Evolutionary conservation across 2,797 vertebrate species (phyloP).

Genomic region (Corythornis leucogaster): DNA sequence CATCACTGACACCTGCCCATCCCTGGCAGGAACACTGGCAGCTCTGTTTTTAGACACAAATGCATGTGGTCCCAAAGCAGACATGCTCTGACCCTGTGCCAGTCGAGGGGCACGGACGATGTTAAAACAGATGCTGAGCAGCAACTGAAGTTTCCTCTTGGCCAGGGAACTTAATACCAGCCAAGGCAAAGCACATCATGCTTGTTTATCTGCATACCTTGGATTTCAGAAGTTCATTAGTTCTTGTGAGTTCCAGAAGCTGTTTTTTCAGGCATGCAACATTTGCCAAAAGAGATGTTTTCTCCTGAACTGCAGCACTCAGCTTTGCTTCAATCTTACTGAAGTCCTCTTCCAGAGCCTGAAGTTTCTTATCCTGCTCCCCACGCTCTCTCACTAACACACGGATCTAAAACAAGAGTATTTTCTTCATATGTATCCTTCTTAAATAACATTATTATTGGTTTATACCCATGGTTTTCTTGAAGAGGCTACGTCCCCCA

Average conservation of each 20-base stretch:
- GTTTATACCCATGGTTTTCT: background rate
- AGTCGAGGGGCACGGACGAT: fast-evolving
- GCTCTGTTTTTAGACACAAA: background rate
- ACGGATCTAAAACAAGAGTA: conserved; percentile 82
- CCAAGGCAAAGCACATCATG: background rate
- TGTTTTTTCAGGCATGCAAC: conserved; percentile 89
- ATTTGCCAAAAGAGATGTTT: conserved; percentile 84
- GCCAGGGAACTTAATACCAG: background rate
- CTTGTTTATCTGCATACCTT: conserved; percentile 82
- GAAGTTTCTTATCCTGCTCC: conserved; percentile 86
- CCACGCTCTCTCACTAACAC: conserved; percentile 87
- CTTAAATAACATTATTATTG: background rate
- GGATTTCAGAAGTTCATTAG: conserved; percentile 91
- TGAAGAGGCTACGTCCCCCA: background rate
- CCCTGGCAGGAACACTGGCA: fast-evolving
- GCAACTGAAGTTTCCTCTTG: background rate
- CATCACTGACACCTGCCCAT: background rate
- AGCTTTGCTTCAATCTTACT: conserved; percentile 89
- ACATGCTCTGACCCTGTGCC: background rate
- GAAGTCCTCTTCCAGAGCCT: conserved; percentile 86
- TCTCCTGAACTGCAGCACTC: conserved; percentile 86
- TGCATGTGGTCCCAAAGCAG: background rate
- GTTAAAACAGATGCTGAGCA: background rate
- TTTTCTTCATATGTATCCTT: background rate
- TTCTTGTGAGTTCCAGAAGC: conserved; percentile 85